Percentiles rank a stretch among this genome's conserved stretches.
phyloP scores from a whole-genome alignment of 2,797 vertebrate genomes.

The Ceyx erithaca region DNA sequence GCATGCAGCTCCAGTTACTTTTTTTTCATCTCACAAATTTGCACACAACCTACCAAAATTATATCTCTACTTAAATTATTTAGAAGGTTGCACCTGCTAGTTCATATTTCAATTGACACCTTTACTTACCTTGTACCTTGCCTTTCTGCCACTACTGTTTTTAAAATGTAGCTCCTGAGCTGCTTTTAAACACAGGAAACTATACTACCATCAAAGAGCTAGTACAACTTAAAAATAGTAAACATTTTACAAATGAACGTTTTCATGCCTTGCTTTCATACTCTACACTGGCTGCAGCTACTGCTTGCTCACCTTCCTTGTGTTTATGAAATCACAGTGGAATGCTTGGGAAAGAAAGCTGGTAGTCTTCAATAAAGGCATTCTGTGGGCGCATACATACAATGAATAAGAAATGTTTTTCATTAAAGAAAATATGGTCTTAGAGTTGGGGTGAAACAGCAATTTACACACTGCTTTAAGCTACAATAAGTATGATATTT shows the following conservation, averaged over 20 bases:
- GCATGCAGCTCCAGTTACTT: slow-evolving; percentile 77
- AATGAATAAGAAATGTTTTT: slow-evolving; percentile 32
- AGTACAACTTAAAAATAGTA: slow-evolving; percentile 47
- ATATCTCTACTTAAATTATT: slow-evolving; percentile 25
- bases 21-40: slow-evolving; percentile 35
- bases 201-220: slow-evolving; percentile 74
- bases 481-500: neutral
- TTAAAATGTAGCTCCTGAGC: slow-evolving; percentile 78
- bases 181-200: slow-evolving; percentile 78
- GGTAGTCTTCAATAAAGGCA: slow-evolving; percentile 10
- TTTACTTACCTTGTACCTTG: slow-evolving; percentile 55
- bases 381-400: neutral
- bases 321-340: slow-evolving; percentile 1
- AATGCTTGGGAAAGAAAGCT: slow-evolving; percentile 34
- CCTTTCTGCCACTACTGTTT: slow-evolving; percentile 65
- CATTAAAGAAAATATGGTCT: neutral
- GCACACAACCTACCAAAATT: slow-evolving; percentile 47
- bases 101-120: slow-evolving; percentile 43
- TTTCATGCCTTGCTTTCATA: slow-evolving; percentile 37
- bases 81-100: slow-evolving; percentile 65
- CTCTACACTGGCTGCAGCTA: neutral
- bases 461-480: neutral
- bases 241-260: neutral
- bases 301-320: slow-evolving; percentile 23
- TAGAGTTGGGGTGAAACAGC: neutral